phyloP scores from a whole-genome alignment of 64 coral and sea anemone species.

The Porites australiensis region DNA sequence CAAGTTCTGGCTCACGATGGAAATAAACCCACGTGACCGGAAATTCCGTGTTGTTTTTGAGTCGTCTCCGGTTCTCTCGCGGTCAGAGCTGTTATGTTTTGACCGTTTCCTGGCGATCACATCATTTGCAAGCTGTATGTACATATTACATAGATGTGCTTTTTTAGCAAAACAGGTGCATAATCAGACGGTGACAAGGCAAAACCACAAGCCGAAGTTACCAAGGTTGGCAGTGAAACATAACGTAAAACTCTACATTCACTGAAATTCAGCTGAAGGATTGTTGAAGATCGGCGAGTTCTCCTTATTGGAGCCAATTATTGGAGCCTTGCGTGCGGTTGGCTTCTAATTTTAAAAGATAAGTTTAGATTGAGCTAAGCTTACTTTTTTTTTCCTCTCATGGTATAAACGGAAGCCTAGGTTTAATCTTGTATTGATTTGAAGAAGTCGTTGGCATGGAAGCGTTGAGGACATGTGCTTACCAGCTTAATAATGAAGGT shows the following conservation, averaged over 20 bases:
- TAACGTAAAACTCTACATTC: no score
- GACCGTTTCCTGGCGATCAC: conserved; percentile 20
- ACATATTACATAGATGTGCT: neutral
- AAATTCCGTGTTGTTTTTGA: neutral
- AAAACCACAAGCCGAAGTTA: neutral
- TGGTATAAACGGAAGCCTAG: neutral
- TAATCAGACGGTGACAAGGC: neutral
- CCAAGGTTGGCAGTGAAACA: no score
- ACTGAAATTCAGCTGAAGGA: no score
- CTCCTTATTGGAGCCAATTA: no score
- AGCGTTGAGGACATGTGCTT: neutral
- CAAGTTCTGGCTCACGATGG: no score
- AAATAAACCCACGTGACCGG: no score
- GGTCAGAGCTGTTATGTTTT: conserved; percentile 2
- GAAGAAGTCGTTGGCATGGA: neutral
- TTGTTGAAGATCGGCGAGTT: no score
- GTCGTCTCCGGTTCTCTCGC: neutral
- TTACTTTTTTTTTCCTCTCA: neutral
- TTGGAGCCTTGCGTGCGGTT: neutral
- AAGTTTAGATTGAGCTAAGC: no score
- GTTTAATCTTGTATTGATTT: neutral
- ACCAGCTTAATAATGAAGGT: no score
- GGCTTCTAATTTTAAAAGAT: no score
- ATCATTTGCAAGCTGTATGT: neutral
- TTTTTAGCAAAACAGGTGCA: conserved; percentile 6